Percentiles rank a stretch among this genome's conserved stretches.
Evolutionary conservation across 2,888 invertebrate species (phyloP).

Genomic region (Apoderus coryli): DNA sequence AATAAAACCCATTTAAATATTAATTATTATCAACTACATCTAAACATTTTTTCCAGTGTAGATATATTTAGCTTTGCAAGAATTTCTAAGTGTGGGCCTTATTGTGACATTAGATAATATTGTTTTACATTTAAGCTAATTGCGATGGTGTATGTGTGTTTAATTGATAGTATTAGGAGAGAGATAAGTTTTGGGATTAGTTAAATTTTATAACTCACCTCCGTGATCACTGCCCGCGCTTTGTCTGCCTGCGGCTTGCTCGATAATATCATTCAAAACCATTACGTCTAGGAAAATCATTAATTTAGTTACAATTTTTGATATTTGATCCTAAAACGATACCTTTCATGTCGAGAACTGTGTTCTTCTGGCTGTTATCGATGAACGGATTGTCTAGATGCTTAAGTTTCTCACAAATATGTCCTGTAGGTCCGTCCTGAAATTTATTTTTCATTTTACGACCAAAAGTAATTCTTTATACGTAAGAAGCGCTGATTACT

Average conservation of each 20-base stretch:
- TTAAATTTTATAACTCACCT: slow-evolving; percentile 46
- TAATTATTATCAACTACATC: too few relatives aligned
- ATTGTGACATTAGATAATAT: too few relatives aligned
- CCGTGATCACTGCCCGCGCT: slow-evolving; percentile 76
- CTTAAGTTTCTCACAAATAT: slow-evolving; percentile 70
- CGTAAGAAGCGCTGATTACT: too few relatives aligned
- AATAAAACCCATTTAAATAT: too few relatives aligned
- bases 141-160: slow-evolving; percentile 32
- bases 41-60: too few relatives aligned
- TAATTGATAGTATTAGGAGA: slow-evolving; percentile 15
- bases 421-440: slow-evolving; percentile 69
- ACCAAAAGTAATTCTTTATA: too few relatives aligned
- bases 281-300: slow-evolving; percentile 67
- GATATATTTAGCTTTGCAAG: too few relatives aligned
- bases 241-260: slow-evolving; percentile 83
- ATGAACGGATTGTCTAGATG: slow-evolving; percentile 86
- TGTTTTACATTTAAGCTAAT: too few relatives aligned
- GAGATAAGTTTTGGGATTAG: slow-evolving; percentile 14
- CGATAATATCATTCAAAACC: slow-evolving; percentile 93
- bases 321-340: slow-evolving; percentile 9
- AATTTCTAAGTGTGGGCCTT: too few relatives aligned
- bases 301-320: slow-evolving; percentile 8
- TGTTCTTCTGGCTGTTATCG: slow-evolving; percentile 60
- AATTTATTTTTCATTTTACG: too few relatives aligned
- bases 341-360: slow-evolving; percentile 81